Conservation (phyloP, 2,113 vertebrate genomes). For the Struthio camelus region DNA sequence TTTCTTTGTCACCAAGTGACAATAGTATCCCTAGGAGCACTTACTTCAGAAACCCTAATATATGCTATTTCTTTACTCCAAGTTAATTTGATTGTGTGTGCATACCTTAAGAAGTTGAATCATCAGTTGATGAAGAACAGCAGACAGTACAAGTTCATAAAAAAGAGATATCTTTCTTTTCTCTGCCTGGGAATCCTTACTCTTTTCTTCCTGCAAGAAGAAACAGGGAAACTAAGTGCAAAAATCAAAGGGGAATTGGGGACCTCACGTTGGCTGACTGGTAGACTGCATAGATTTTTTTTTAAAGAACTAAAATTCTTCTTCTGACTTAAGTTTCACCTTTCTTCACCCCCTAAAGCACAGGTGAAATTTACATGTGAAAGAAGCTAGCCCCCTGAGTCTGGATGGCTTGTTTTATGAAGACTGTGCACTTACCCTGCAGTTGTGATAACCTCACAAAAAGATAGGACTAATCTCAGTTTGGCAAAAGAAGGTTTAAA, state of each 20-base stretch:
- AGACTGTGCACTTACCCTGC: not conserved
- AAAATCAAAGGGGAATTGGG: not conserved
- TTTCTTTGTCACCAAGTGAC: not conserved
- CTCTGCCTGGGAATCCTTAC: not conserved
- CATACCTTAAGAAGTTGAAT: not conserved
- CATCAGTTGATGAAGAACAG: not conserved
- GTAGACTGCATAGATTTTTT: not conserved
- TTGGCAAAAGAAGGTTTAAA: not conserved
- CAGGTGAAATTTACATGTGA: not conserved
- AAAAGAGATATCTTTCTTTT: not conserved
- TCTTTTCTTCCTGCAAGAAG: accelerated
- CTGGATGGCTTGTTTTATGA: not conserved
- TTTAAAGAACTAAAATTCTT: not conserved
- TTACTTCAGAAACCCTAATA: not conserved
- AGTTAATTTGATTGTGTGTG: not conserved
- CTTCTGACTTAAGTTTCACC: not conserved
- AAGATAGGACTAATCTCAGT: not conserved
- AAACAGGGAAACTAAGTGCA: not conserved
- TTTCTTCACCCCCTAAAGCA: not conserved
- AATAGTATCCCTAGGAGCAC: accelerated
- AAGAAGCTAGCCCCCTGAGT: not conserved
- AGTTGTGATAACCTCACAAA: not conserved
- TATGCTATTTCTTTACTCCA: not conserved
- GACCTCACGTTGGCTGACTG: not conserved
- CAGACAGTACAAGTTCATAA: not conserved